phyloP scores from a whole-genome alignment of 2,797 vertebrate species.

The Gephyroberyx darwinii region DNA sequence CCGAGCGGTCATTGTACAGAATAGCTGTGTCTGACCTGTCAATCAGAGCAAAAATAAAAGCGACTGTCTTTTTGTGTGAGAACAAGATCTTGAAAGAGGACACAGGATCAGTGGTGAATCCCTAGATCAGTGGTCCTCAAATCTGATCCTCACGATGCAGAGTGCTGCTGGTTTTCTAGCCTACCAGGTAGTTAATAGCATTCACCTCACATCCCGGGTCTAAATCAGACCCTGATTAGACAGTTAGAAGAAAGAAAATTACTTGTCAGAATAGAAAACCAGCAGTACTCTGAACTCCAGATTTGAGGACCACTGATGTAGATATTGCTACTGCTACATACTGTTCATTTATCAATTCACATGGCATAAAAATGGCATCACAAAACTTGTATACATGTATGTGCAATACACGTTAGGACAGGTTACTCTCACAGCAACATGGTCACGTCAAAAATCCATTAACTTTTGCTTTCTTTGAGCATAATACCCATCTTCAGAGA shows the following conservation, averaged over 20 bases:
- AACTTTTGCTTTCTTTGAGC: not conserved
- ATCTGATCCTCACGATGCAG: too few species aligned
- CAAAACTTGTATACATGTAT: not conserved
- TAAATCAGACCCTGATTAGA: too few species aligned
- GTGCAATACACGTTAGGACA: not conserved
- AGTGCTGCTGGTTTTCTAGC: too few species aligned
- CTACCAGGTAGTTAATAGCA: too few species aligned
- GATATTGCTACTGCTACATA: not conserved
- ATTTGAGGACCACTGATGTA: too few species aligned
- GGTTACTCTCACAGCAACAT: not conserved
- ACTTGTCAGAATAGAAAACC: too few species aligned
- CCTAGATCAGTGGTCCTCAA: not conserved
- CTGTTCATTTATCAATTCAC: not conserved
- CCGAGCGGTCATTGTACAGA: constrained; percentile 96
- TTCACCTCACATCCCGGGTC: too few species aligned
- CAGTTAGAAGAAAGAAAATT: too few species aligned
- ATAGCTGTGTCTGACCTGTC: constrained; percentile 95
- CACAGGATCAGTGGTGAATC: not conserved
- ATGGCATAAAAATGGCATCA: not conserved
- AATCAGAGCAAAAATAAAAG: constrained; percentile 4
- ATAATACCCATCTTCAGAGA: not conserved
- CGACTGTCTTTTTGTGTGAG: not conserved
- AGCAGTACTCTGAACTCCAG: too few species aligned
- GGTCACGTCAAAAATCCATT: not conserved
- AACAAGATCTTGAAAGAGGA: not conserved